Conservation (phyloP, 2,113 vertebrate genomes). For the Rallus limicola region DNA sequence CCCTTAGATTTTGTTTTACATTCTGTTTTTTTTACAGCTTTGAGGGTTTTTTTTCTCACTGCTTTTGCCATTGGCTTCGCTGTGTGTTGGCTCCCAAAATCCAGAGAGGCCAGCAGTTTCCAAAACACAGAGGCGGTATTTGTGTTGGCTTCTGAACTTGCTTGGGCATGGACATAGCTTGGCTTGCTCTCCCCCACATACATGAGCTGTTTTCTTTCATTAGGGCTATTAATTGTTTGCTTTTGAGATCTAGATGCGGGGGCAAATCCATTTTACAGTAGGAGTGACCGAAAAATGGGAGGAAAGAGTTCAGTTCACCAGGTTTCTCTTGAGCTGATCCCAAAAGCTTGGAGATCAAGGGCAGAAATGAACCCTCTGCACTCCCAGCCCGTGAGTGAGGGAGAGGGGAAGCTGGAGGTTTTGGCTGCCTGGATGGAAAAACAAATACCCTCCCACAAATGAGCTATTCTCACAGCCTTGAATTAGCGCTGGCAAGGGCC, state of each 20-base stretch:
- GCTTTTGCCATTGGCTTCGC: conserved; percentile 13
- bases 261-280: not conserved
- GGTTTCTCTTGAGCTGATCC: not conserved
- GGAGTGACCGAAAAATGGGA: not conserved
- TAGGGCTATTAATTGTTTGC: conserved; percentile 19
- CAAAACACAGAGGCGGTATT: conserved; percentile 47
- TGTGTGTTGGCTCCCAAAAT: conserved; percentile 28
- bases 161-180: conserved; percentile 10
- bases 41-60: conserved; percentile 49
- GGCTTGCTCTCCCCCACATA: not conserved
- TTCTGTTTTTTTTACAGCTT: conserved; percentile 41
- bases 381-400: not conserved
- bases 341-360: not conserved
- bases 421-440: conserved; percentile 72
- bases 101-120: conserved; percentile 21
- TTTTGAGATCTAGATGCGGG: not conserved
- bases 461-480: conserved; percentile 64
- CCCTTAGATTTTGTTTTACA: conserved; percentile 35
- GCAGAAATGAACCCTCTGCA: not conserved
- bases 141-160: conserved; percentile 40
- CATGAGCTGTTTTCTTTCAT: conserved; percentile 9
- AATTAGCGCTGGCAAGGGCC: conserved; percentile 50
- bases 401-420: conserved; percentile 61
- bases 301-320: not conserved
- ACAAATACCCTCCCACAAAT: conserved; percentile 67